Percentiles rank a stretch among this genome's conserved stretches.
These are phyloP conservation scores for Dynastes tityus DNA, from an alignment of 2,888 invertebrate genomes.

Conservation along the genomic window DNA sequence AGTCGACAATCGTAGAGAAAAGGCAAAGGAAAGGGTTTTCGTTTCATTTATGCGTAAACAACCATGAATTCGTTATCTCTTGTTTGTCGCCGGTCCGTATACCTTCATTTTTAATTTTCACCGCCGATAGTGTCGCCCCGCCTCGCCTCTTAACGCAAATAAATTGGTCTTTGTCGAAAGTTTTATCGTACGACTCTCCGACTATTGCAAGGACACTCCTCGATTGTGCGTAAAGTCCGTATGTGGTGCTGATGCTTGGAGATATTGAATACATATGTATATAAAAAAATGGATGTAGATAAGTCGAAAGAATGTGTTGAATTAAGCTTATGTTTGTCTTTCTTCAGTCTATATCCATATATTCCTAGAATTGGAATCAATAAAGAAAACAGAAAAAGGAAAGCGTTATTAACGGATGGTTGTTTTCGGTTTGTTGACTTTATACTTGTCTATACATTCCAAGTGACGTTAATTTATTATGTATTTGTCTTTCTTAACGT, in stretches of 20 bases:
- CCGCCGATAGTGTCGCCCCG: constrained; percentile 21
- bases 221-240: neutral
- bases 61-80: constrained; percentile 53
- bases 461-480: too few relatives aligned
- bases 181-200: constrained; percentile 21
- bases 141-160: constrained; percentile 34
- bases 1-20: neutral
- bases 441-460: neutral
- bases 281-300: constrained; percentile 16
- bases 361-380: constrained; percentile 21
- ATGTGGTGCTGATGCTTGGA: neutral
- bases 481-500: too few relatives aligned
- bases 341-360: neutral
- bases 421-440: constrained; percentile 5
- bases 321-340: constrained; percentile 15
- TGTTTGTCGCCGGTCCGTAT: constrained; percentile 50
- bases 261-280: neutral
- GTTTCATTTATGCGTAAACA: neutral
- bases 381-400: neutral
- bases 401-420: neutral
- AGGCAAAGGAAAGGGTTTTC: constrained; percentile 6
- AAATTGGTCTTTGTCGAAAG: constrained; percentile 44
- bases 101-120: constrained; percentile 50
- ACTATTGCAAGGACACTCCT: constrained; percentile 21
- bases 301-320: constrained; percentile 23